Evolutionary conservation across 2,113 vertebrate genomes (phyloP), one percentile per base, ranked within the genome.

Genomic region (Origma solitaria): DNA sequence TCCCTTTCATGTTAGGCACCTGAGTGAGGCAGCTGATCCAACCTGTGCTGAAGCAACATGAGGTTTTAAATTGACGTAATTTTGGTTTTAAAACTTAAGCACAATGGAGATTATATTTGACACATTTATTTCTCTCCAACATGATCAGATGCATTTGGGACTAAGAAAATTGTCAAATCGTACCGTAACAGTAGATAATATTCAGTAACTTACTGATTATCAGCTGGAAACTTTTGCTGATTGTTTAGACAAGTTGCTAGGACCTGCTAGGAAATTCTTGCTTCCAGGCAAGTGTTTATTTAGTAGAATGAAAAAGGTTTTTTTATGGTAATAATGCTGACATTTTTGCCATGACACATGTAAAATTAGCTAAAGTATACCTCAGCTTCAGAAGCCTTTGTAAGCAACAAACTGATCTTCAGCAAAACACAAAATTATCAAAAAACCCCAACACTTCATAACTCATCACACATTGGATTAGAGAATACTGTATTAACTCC

Each of bases 391-490:
- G 9, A 81, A 88, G 47, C 4, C 31, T 72, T 71, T 45, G 22
- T n/a, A 84, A 84, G 37, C 31, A 84, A 83, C 12, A n/a, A 78
- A 66, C 6, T 22, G 11, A 71, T 37, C 51, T 75, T 44, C 33
- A 61, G 23, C 35, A 69, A 76, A 93, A 65, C 7, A 50, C 14
- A 79, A 51, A 92, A 73, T 44, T 45, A 73, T 13, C 10, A 6
- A 44, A 75, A 45, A 85, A 9, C 0, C 3, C 4, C 31, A 53
- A 9, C 2, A 27, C 4, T 38, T n/a, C 3, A 2, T 25, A 76
- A 80, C 54, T 86, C 31, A 40, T 86, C 51, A 24, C 10, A 25
- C 6, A 9, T 2, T 19, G 15, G 19, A 82, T 9, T 37, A 54
- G 15, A 73, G 10, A 82, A 89, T 37, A 69, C 7, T 65, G 13